Evolutionary conservation across 2,113 vertebrate species (phyloP).

Genomic region (Microtus ochrogaster): DNA sequence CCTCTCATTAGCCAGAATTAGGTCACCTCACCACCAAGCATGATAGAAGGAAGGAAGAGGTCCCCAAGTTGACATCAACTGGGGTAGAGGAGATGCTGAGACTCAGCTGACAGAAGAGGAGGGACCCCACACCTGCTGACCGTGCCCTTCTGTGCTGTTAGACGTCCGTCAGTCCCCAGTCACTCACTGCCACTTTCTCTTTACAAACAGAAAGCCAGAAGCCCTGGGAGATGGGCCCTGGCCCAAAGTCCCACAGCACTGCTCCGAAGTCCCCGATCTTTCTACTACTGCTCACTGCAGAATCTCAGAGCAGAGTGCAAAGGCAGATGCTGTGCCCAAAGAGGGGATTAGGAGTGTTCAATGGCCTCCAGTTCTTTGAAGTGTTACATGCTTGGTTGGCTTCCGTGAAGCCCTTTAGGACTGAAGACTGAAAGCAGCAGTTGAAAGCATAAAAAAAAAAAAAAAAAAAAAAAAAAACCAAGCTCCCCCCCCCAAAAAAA

Average conservation of each 20-base stretch:
- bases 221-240: neutral
- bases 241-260: neutral
- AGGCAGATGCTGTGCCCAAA: conserved; percentile 61
- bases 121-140: neutral
- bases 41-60: neutral
- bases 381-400: conserved; percentile 36
- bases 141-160: neutral
- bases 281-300: neutral
- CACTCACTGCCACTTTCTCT: neutral
- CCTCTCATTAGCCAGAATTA: conserved; percentile 9
- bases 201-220: conserved; percentile 8
- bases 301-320: neutral
- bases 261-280: neutral
- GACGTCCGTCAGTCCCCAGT: neutral
- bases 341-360: conserved; percentile 43
- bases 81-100: neutral
- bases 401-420: conserved; percentile 60
- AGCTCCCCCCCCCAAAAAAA: too few relatives aligned
- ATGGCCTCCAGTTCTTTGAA: conserved; percentile 66
- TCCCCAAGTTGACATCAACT: neutral
- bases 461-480: neutral
- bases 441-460: conserved; percentile 51
- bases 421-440: conserved; percentile 34
- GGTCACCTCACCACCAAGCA: neutral
- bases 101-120: neutral